Conservation (phyloP, 2,888 invertebrate species). For the Beris morrisii region DNA sequence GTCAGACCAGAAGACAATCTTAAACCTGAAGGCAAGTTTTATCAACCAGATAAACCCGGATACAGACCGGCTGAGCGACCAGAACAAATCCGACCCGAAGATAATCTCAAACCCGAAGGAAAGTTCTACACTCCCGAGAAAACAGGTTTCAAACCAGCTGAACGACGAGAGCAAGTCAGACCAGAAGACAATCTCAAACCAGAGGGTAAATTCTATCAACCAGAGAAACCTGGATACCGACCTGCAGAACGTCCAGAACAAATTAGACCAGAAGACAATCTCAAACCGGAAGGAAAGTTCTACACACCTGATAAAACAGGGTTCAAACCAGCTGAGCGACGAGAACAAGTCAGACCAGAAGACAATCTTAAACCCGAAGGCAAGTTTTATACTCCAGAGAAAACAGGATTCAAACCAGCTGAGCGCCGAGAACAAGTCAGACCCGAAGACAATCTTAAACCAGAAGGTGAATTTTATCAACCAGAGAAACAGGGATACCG, state of each 20-base stretch:
- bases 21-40: slow-evolving; percentile 59
- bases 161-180: slow-evolving; percentile 58
- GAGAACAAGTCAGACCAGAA: slow-evolving; percentile 58
- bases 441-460: slow-evolving; percentile 61
- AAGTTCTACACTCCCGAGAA: slow-evolving; percentile 54
- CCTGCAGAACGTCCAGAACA: slow-evolving; percentile 57
- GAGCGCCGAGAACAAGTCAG: slow-evolving; percentile 56
- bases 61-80: slow-evolving; percentile 57
- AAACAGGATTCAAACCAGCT: slow-evolving; percentile 52
- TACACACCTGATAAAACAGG: slow-evolving; percentile 50
- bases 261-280: slow-evolving; percentile 60
- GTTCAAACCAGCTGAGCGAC: slow-evolving; percentile 56
- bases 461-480: slow-evolving; percentile 60
- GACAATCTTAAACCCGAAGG: slow-evolving; percentile 57
- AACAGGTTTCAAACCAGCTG: slow-evolving; percentile 58
- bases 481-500: slow-evolving; percentile 49
- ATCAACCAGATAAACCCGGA: slow-evolving; percentile 56
- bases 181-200: slow-evolving; percentile 56
- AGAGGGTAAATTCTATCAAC: slow-evolving; percentile 58
- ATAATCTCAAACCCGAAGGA: slow-evolving; percentile 66
- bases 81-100: slow-evolving; percentile 61
- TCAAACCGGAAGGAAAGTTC: slow-evolving; percentile 61
- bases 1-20: slow-evolving; percentile 52
- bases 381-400: slow-evolving; percentile 55
- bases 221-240: slow-evolving; percentile 51